phyloP scores from a whole-genome alignment of 2,888 invertebrate genomes.

The Tiphia femorata region DNA sequence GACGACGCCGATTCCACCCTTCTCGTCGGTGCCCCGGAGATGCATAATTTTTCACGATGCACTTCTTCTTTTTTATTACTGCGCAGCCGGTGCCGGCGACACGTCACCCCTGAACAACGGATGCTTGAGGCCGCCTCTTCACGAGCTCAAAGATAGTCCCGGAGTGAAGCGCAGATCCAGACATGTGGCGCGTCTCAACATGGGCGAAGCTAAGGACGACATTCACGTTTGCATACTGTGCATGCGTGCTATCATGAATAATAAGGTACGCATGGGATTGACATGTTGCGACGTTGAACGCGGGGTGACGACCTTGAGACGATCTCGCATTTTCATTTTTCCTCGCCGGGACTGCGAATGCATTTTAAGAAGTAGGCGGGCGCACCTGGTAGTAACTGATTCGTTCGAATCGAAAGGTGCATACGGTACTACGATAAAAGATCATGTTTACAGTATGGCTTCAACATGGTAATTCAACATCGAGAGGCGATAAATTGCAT shows the following conservation, averaged over 20 bases:
- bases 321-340: too few species aligned
- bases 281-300: too few species aligned
- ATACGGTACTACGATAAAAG: not conserved
- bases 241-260: constrained; percentile 99
- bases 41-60: too few species aligned
- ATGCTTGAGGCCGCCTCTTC: constrained; percentile 71
- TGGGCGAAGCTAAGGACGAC: constrained; percentile 97
- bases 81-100: constrained; percentile 54
- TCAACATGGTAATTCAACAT: constrained; percentile 99
- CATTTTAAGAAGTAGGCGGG: too few species aligned
- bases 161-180: constrained; percentile 81
- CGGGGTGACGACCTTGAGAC: too few species aligned
- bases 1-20: too few species aligned
- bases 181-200: constrained; percentile 89
- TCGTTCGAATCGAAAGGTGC: too few species aligned
- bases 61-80: too few species aligned
- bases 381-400: too few species aligned
- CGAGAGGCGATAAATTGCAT: constrained; percentile 98
- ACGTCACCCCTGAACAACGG: constrained; percentile 63
- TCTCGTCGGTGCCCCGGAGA: too few species aligned
- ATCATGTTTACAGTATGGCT: constrained; percentile 85
- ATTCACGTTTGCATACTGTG: constrained; percentile 99
- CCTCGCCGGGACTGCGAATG: too few species aligned
- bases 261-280: constrained; percentile 86
- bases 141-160: constrained; percentile 78